phyloP scores from a whole-genome alignment of 2,113 vertebrate genomes.

The Sylvia atricapilla region DNA sequence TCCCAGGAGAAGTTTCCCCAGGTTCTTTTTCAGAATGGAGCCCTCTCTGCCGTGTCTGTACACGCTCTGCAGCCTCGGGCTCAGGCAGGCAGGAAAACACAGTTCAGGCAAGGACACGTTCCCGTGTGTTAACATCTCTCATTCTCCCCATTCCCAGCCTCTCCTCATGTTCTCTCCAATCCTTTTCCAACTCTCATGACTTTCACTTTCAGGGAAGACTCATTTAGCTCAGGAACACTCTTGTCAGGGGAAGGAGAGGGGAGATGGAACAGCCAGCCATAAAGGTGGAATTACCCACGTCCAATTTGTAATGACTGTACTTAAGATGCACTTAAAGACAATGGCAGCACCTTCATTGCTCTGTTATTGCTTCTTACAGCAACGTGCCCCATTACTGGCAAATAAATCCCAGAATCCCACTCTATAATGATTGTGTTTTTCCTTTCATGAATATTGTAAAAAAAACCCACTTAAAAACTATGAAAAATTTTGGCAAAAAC shows the following conservation, averaged over 20 bases:
- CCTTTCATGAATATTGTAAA: not conserved
- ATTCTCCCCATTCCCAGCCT: not conserved
- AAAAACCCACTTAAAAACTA: not conserved
- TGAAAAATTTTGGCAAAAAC: not conserved
- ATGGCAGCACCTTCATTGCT: not conserved
- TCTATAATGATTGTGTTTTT: not conserved
- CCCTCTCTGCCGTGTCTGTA: not conserved
- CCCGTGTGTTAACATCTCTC: not conserved
- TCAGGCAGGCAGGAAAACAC: not conserved
- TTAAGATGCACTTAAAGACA: conserved; percentile 37
- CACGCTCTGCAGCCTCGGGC: not conserved
- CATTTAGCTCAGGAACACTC: conserved; percentile 26
- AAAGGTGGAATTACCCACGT: not conserved
- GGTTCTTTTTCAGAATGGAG: not conserved
- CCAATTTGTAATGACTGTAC: not conserved
- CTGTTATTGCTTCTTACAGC: not conserved
- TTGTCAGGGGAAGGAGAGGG: not conserved
- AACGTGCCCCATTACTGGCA: not conserved
- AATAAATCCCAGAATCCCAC: not conserved
- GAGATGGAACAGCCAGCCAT: not conserved
- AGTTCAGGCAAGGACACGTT: not conserved
- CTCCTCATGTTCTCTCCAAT: not conserved
- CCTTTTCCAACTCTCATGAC: not conserved
- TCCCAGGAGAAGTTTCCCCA: not conserved
- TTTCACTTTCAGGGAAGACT: conserved; percentile 28